phyloP scores from a whole-genome alignment of 2,113 vertebrate species.

The Thryonomys swinderianus region DNA sequence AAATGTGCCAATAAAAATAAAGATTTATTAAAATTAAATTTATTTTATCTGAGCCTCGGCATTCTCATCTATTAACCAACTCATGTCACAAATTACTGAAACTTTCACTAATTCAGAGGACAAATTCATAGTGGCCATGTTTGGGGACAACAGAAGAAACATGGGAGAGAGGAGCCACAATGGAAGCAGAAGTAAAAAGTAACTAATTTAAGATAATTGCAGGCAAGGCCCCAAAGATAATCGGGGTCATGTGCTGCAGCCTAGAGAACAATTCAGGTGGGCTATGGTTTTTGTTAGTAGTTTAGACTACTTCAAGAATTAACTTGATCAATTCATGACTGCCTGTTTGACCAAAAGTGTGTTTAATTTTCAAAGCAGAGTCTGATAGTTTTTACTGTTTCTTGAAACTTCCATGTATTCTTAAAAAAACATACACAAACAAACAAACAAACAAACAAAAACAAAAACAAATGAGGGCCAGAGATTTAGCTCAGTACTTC shows the following conservation, averaged over 20 bases:
- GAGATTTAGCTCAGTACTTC: too few species aligned
- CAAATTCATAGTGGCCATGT: neutral
- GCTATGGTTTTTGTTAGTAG: neutral
- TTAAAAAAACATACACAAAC: neutral
- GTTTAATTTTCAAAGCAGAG: neutral
- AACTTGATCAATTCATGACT: neutral
- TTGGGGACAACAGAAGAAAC: neutral
- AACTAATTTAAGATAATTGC: neutral
- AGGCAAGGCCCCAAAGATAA: neutral
- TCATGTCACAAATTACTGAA: neutral
- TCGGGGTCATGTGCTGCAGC: neutral
- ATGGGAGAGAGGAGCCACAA: neutral
- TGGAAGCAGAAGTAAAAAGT: neutral
- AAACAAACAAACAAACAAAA: too few species aligned
- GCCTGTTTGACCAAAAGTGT: neutral
- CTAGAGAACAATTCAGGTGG: neutral
- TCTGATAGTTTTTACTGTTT: neutral
- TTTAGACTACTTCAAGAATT: neutral
- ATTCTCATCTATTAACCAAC: neutral
- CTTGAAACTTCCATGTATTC: neutral
- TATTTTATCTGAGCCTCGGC: neutral
- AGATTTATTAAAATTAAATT: too few species aligned
- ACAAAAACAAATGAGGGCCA: too few species aligned
- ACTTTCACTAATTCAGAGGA: neutral
- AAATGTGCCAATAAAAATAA: too few species aligned